phyloP scores from a whole-genome alignment of 2,113 vertebrate species.

The Peucedramus taeniatus region DNA sequence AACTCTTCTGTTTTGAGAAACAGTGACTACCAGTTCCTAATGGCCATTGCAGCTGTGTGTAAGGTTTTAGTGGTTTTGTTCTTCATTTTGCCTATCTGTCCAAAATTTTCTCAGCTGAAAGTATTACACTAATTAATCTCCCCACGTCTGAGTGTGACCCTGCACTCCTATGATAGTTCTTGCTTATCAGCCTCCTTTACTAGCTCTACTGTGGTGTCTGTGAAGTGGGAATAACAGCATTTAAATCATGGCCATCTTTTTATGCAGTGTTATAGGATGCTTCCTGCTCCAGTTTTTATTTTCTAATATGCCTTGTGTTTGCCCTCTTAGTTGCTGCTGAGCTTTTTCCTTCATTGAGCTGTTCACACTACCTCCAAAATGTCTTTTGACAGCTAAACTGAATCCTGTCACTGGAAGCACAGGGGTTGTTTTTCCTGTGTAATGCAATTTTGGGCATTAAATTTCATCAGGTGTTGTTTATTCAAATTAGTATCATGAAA shows the following conservation, averaged over 20 bases:
- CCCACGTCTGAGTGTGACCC: not conserved
- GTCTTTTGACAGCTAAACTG: not conserved
- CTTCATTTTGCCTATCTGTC: not conserved
- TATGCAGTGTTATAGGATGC: not conserved
- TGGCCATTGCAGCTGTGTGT: not conserved
- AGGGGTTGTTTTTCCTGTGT: not conserved
- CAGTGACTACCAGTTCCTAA: not conserved
- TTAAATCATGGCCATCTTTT: not conserved
- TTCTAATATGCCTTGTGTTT: not conserved
- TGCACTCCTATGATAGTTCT: not conserved
- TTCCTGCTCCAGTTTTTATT: not conserved
- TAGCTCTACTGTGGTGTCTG: not conserved
- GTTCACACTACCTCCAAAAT: not conserved
- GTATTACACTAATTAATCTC: not conserved
- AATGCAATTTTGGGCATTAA: not conserved
- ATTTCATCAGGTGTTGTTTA: not conserved
- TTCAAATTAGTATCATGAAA: not conserved
- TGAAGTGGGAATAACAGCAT: not conserved
- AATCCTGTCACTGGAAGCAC: not conserved
- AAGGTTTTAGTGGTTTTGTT: not conserved
- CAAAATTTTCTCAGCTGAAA: not conserved
- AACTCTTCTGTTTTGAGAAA: not conserved
- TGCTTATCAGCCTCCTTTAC: not conserved
- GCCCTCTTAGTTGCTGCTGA: not conserved
- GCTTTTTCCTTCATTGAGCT: not conserved